phyloP scores from a whole-genome alignment of 2,797 vertebrate species.

The Myotis findleyi region DNA sequence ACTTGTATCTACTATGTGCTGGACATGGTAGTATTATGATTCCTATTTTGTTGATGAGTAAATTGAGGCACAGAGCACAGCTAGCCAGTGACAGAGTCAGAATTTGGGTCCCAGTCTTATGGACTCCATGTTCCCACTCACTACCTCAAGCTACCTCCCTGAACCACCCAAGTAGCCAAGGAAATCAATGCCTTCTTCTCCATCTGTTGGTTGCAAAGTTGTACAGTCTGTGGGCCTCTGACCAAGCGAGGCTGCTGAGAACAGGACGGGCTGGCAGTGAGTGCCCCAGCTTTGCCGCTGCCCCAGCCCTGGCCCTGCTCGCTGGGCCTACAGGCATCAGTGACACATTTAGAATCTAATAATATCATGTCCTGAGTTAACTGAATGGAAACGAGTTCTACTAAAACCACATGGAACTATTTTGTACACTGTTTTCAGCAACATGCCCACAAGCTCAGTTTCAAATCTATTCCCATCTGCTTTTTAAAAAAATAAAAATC shows the following conservation, averaged over 20 bases:
- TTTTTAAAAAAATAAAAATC: conserved; percentile 53
- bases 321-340: not conserved
- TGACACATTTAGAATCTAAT: conserved; percentile 39
- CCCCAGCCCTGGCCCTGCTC: not conserved
- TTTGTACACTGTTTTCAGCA: conserved; percentile 51
- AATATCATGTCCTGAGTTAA: conserved; percentile 47
- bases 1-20: not conserved
- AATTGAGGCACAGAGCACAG: not conserved
- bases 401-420: conserved; percentile 57
- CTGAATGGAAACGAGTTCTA: conserved; percentile 22
- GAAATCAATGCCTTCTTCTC: not conserved
- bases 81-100: not conserved
- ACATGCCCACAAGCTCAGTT: not conserved
- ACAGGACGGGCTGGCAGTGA: not conserved
- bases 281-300: not conserved
- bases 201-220: not conserved
- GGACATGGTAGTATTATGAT: not conserved
- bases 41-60: not conserved
- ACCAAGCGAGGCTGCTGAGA: not conserved
- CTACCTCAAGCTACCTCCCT: not conserved
- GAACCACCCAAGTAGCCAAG: not conserved
- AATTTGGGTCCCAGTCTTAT: not conserved
- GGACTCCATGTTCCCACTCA: not conserved
- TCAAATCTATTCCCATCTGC: conserved; percentile 58
- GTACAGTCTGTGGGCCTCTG: not conserved